A percentile compares a stretch with the other conserved stretches of the same genome.
Evolutionary conservation across 2,888 invertebrate genomes (phyloP).

Genomic region (Calliopum simillimum): DNA sequence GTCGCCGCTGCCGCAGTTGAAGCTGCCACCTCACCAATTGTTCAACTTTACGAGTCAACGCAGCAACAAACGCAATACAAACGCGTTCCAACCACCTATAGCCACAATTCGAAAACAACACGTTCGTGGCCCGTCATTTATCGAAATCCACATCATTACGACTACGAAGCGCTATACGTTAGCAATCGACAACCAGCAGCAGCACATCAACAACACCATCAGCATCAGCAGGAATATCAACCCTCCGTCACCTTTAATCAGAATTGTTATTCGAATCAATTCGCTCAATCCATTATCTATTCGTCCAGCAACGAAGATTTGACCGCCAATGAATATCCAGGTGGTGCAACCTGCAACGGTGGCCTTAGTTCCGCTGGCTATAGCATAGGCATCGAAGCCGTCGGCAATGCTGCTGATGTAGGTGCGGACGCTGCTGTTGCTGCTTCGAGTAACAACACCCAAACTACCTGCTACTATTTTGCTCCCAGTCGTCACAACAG

Average conservation of each 20-base stretch:
- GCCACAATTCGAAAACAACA: constrained; percentile 65
- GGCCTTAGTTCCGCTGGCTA: constrained; percentile 29
- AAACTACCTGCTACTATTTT: constrained; percentile 63
- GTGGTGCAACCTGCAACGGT: constrained; percentile 36
- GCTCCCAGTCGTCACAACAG: constrained; percentile 62
- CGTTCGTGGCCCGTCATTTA: constrained; percentile 68
- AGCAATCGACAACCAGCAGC: constrained; percentile 46
- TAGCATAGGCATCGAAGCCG: constrained; percentile 39
- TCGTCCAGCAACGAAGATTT: constrained; percentile 64
- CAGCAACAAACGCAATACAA: constrained; percentile 34
- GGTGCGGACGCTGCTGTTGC: constrained; percentile 24
- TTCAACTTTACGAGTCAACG: constrained; percentile 6
- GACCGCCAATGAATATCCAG: constrained; percentile 47
- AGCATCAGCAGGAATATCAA: constrained; percentile 39
- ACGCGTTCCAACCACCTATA: constrained; percentile 56
- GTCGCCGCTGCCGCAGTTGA: constrained; percentile 42
- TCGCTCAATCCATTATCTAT: constrained; percentile 62
- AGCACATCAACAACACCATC: constrained; percentile 31
- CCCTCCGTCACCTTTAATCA: constrained; percentile 53
- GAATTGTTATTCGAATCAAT: constrained; percentile 63
- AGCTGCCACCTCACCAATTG: constrained; percentile 42
- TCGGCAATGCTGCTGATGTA: neutral
- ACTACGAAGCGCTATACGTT: constrained; percentile 65
- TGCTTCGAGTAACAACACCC: constrained; percentile 38
- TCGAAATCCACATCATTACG: constrained; percentile 66